Percentiles rank a stretch among this genome's conserved stretches.
Evolutionary conservation across 2,888 invertebrate genomes (phyloP).

Genomic region (Cantharis nigra): DNA sequence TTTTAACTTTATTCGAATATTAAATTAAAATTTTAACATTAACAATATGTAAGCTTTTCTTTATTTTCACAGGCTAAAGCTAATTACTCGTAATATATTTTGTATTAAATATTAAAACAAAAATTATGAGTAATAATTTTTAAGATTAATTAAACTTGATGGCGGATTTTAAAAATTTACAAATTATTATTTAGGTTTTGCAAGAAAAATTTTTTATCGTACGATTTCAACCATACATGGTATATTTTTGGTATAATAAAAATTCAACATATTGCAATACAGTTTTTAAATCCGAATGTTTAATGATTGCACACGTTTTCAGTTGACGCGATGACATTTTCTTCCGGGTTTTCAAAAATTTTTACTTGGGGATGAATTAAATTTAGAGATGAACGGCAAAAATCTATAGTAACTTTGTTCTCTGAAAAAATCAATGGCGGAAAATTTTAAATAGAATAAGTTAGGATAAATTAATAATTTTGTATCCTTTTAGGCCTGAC

Average conservation of each 20-base stretch:
- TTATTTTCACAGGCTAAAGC: neutral
- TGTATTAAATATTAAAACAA: neutral
- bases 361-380: neutral
- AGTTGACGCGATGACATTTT: neutral
- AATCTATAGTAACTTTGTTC: neutral
- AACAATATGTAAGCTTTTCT: neutral
- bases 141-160: neutral
- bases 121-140: neutral
- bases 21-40: neutral
- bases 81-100: neutral
- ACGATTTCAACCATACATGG: neutral
- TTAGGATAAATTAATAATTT: neutral
- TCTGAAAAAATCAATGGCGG: neutral
- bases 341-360: neutral
- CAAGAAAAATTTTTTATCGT: no score
- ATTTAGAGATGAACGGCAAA: neutral
- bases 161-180: neutral
- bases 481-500: slow-evolving; percentile 11
- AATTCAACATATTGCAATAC: neutral
- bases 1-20: neutral
- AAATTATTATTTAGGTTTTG: no score
- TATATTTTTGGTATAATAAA: neutral
- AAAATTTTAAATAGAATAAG: no score
- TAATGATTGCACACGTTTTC: neutral
- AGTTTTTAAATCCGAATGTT: neutral